Evolutionary conservation across 2,113 vertebrate species (phyloP).

Genomic region (Uria aalge): DNA sequence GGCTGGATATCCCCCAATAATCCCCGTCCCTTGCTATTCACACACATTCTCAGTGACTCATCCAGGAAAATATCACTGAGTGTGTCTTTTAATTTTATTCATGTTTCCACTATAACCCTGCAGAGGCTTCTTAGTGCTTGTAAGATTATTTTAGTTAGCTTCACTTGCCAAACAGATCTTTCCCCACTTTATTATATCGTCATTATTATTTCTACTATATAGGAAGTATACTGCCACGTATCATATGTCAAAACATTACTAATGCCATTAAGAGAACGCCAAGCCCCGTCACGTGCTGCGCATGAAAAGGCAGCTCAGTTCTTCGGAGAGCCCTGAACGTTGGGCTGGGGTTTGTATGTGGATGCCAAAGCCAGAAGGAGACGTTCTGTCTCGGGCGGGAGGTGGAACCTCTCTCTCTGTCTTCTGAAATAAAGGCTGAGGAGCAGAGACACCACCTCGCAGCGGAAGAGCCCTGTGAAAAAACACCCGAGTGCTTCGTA

Average conservation of each 20-base stretch:
- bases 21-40: slow-evolving; percentile 3
- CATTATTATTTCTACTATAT: slow-evolving; percentile 49
- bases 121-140: slow-evolving; percentile 44
- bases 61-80: slow-evolving; percentile 50
- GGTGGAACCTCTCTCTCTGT: neutral
- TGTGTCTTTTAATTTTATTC: slow-evolving; percentile 48
- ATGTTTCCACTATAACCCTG: slow-evolving; percentile 37
- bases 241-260: slow-evolving; percentile 46
- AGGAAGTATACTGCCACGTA: slow-evolving; percentile 1
- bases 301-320: slow-evolving; percentile 6
- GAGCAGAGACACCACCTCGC: neutral
- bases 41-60: slow-evolving; percentile 14
- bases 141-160: slow-evolving; percentile 58
- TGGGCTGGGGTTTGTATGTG: neutral
- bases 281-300: neutral
- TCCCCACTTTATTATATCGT: slow-evolving; percentile 52
- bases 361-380: neutral
- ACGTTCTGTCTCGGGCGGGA: neutral
- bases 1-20: neutral
- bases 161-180: slow-evolving; percentile 53
- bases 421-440: neutral
- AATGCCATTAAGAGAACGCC: slow-evolving; percentile 33
- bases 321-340: neutral
- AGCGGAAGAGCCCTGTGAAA: neutral
- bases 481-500: neutral